Evolutionary conservation across 2,888 invertebrate genomes (phyloP).

Genomic region (Aplocera efformata): DNA sequence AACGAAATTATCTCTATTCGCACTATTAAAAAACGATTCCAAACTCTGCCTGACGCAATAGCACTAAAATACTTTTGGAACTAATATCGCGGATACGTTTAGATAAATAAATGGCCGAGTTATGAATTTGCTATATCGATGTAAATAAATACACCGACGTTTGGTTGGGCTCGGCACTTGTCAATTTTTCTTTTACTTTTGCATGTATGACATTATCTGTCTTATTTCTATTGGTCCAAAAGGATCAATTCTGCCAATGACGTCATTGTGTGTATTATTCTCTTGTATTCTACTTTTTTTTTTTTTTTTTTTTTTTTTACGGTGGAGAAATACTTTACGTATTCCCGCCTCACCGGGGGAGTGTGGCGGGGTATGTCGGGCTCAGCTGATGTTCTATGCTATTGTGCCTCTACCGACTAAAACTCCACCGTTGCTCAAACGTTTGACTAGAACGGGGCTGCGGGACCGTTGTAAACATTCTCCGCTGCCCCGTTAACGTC

Average conservation of each 20-base stretch:
- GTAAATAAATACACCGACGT: slow-evolving; percentile 68
- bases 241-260: slow-evolving; percentile 25
- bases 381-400: no score
- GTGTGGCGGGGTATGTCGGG: no score
- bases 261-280: slow-evolving; percentile 32
- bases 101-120: slow-evolving; percentile 39
- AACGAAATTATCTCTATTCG: slow-evolving; percentile 17
- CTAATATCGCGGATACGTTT: slow-evolving; percentile 28
- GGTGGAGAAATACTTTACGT: no score
- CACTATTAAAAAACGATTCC: slow-evolving; percentile 2
- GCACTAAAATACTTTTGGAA: slow-evolving; percentile 27
- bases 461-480: no score
- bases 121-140: slow-evolving; percentile 47
- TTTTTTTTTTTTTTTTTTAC: not conserved
- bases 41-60: slow-evolving; percentile 34
- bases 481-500: no score
- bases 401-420: no score
- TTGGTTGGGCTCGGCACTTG: slow-evolving; percentile 59
- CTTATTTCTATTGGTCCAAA: slow-evolving; percentile 67
- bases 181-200: no score
- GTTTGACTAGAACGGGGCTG: no score
- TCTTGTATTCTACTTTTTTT: slow-evolving; percentile 18
- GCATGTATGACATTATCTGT: slow-evolving; percentile 70
- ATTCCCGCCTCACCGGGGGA: no score
- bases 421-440: no score